A percentile compares a stretch with the other conserved stretches of the same genome.
Evolutionary conservation across 2,797 vertebrate species (phyloP).

Genomic region (Pseudocheirus occidentalis): DNA sequence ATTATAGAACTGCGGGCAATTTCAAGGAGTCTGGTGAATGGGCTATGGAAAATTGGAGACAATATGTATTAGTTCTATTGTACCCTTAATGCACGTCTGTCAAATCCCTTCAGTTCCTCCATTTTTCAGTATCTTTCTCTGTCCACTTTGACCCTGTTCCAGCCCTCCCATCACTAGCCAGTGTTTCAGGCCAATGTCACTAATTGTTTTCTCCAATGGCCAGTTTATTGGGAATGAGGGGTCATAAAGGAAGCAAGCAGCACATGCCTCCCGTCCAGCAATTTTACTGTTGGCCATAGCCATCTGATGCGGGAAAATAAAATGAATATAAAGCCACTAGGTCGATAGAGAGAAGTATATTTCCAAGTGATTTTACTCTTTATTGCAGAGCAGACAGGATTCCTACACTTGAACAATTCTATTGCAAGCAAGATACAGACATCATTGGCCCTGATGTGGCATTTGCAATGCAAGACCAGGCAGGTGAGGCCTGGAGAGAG

Average conservation of each 20-base stretch:
- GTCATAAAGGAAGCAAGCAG: slow-evolving; percentile 47
- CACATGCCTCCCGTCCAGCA: slow-evolving; percentile 3
- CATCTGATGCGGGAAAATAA: slow-evolving; percentile 56
- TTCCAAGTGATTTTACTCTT: slow-evolving; percentile 59
- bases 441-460: neutral
- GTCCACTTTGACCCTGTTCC: neutral
- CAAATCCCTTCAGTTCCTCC: neutral
- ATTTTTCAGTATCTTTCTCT: neutral
- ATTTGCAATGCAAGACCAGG: slow-evolving; percentile 33
- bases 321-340: slow-evolving; percentile 23
- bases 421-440: neutral
- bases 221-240: slow-evolving; percentile 12
- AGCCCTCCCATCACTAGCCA: neutral
- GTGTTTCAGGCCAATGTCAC: neutral
- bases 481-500: slow-evolving; percentile 4
- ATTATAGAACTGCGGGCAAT: neutral
- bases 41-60: fast-evolving
- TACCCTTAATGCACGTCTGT: fast-evolving
- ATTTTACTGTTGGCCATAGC: slow-evolving; percentile 53
- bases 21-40: neutral
- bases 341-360: slow-evolving; percentile 54
- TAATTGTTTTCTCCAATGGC: slow-evolving; percentile 57
- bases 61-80: neutral
- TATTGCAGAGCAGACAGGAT: slow-evolving; percentile 17
- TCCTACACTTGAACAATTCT: slow-evolving; percentile 1